These are phyloP conservation scores for Zhuqinia jingwanae DNA, from an alignment of 2,888 invertebrate genomes.

Conservation along the genomic window DNA sequence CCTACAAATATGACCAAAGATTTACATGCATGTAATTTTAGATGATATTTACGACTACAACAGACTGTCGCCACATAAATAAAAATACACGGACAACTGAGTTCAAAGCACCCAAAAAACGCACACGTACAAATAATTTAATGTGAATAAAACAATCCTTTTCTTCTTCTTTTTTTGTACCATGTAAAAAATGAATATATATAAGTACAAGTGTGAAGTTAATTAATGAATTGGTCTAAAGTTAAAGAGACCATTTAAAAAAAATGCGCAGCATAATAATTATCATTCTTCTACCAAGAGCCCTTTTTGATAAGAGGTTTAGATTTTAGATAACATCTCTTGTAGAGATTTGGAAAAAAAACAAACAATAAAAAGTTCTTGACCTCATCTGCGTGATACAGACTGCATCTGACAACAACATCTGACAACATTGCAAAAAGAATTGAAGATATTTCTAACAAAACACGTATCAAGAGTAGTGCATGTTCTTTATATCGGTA, in stretches of 20 bases:
- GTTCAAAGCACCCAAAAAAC: conserved; percentile 52
- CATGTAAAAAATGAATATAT: no score
- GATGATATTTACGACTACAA: no score
- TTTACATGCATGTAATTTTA: conserved; percentile 24
- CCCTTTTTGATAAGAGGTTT: background rate
- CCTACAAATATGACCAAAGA: no score
- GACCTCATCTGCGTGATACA: conserved; percentile 57
- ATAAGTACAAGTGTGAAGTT: no score
- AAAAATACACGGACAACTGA: conserved; percentile 31
- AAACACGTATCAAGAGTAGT: background rate
- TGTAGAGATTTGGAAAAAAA: background rate
- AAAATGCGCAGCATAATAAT: no score
- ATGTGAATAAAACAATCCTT: no score
- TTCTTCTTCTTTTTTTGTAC: background rate
- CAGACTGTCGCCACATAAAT: background rate
- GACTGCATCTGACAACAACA: no score
- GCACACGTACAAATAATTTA: background rate
- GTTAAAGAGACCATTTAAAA: no score
- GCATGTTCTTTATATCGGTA: background rate
- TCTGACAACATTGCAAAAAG: background rate
- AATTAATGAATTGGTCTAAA: no score
- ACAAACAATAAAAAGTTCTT: conserved; percentile 51
- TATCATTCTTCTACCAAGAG: no score
- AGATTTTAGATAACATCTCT: background rate
- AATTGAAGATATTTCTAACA: conserved; percentile 11